These are phyloP conservation scores for Portunus trituberculatus DNA, from an alignment of 1,140 invertebrate species.

Conservation along the genomic window DNA sequence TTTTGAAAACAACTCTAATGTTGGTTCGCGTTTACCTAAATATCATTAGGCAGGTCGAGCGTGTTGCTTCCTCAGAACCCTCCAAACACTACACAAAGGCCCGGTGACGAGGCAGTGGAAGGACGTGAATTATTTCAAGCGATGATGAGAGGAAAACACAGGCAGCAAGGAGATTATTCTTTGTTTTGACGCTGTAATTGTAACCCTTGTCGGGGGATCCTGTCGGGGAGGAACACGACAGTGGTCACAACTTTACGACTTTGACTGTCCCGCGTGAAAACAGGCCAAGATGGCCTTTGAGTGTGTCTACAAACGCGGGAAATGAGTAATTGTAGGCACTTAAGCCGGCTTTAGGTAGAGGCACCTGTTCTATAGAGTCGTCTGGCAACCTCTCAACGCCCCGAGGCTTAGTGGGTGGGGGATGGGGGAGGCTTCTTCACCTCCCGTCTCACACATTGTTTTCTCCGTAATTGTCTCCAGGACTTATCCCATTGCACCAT, in stretches of 20 bases:
- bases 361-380: neutral
- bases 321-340: neutral
- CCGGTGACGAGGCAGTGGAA: neutral
- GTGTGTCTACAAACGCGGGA: constrained; percentile 4
- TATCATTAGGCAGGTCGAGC: neutral
- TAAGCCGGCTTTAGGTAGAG: constrained; percentile 21
- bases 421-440: neutral
- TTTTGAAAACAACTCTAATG: too few species aligned
- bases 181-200: neutral
- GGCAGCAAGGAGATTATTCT: neutral
- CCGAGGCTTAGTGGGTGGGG: neutral
- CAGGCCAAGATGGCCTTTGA: constrained; percentile 28
- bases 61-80: neutral
- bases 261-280: neutral
- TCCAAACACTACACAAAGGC: neutral
- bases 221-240: neutral
- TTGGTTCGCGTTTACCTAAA: neutral
- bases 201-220: neutral
- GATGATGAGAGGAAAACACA: neutral
- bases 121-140: neutral
- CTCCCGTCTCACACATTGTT: neutral
- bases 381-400: neutral
- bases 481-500: neutral
- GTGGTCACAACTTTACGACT: constrained; percentile 18
- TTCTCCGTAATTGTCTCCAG: neutral